A percentile compares a stretch with the other conserved stretches of the same genome.
Evolutionary conservation across 1,140 invertebrate genomes (phyloP).

Genomic region (Coelopa frigida): DNA sequence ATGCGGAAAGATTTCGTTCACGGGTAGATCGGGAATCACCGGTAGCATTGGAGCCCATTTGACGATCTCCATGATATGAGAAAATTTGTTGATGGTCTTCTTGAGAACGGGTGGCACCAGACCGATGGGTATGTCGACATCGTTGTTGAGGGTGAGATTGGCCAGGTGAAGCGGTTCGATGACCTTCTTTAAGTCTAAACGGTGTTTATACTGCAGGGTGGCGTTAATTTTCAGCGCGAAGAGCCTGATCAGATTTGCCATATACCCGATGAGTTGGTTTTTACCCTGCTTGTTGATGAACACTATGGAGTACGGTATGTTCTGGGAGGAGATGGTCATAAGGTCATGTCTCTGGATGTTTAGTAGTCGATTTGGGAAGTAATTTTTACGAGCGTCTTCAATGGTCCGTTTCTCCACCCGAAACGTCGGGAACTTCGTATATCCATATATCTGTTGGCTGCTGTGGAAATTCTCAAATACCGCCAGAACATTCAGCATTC

Average conservation of each 20-base stretch:
- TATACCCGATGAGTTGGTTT: conserved; percentile 1
- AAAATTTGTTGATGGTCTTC: not conserved
- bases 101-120: conserved; percentile 3
- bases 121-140: conserved; percentile 3
- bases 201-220: not conserved
- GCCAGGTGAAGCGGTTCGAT: not conserved
- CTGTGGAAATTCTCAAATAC: not conserved
- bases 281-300: not conserved
- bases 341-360: conserved; percentile 1
- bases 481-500: conserved; percentile 6
- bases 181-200: not conserved
- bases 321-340: not conserved
- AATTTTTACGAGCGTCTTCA: too few species aligned
- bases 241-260: not conserved
- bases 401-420: not conserved
- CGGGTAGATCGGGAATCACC: not conserved
- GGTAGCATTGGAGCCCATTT: conserved; percentile 9
- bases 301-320: not conserved
- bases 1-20: not conserved
- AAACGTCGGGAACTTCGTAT: conserved; percentile 1
- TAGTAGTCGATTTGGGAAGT: not conserved
- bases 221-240: conserved; percentile 1
- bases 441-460: not conserved
- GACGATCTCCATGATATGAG: conserved; percentile 1
- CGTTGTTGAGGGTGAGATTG: not conserved